A percentile compares a stretch with the other conserved stretches of the same genome.
Conservation (phyloP, 2,888 invertebrate genomes). For the Netelia fuscicornis region DNA sequence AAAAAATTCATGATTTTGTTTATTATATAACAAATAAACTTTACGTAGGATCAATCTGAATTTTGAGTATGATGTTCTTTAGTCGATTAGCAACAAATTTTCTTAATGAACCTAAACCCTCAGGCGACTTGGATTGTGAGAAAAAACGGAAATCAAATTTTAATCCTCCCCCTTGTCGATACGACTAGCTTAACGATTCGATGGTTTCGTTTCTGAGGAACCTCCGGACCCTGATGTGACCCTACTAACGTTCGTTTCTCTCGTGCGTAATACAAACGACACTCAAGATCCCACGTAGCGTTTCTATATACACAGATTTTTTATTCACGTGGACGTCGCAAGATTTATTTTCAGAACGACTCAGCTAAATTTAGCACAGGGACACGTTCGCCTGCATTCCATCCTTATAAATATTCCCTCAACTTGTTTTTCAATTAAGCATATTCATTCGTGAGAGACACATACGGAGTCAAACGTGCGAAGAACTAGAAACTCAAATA, state of each 20-base stretch:
- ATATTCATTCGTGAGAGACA: background rate
- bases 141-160: too few species aligned
- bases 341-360: constrained; percentile 76
- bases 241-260: too few species aligned
- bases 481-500: too few species aligned
- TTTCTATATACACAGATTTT: constrained; percentile 70
- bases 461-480: too few species aligned
- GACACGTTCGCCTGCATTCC: constrained; percentile 77
- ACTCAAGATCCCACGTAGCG: background rate
- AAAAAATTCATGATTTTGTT: too few species aligned
- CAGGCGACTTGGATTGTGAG: too few species aligned
- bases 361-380: constrained; percentile 74
- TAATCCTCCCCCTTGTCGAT: too few species aligned
- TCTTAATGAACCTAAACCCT: too few species aligned
- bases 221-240: background rate
- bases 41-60: too few species aligned
- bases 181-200: constrained; percentile 7
- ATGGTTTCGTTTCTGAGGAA: constrained; percentile 66
- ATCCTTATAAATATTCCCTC: constrained; percentile 71
- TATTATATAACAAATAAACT: too few species aligned
- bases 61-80: too few species aligned
- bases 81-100: too few species aligned
- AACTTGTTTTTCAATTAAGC: background rate
- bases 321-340: constrained; percentile 68
- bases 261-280: constrained; percentile 15